Evolutionary conservation across 2,113 vertebrate species (phyloP).

Genomic region (Aphyosemion australe): DNA sequence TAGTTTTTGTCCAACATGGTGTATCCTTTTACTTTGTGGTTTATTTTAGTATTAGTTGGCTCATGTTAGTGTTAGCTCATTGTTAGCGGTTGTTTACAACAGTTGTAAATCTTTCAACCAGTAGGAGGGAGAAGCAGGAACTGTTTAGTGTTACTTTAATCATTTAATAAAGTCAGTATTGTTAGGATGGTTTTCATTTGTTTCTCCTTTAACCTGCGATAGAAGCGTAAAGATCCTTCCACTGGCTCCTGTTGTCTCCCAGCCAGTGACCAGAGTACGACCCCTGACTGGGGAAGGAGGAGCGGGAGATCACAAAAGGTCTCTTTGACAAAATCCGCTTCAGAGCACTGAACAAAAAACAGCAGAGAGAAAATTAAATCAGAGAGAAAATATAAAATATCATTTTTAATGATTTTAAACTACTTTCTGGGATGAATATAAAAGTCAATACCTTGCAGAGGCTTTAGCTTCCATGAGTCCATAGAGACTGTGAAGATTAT

Average conservation of each 20-base stretch:
- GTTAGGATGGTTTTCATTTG: too few relatives aligned
- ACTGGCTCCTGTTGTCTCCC: constrained; percentile 87
- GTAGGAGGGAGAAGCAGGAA: too few relatives aligned
- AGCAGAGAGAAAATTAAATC: not conserved
- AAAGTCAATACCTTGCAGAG: constrained; percentile 53
- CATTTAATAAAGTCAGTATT: too few relatives aligned
- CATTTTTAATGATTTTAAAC: not conserved
- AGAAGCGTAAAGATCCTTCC: constrained; percentile 87
- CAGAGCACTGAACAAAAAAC: constrained; percentile 78
- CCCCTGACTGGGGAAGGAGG: constrained; percentile 90
- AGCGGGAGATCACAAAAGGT: constrained; percentile 88
- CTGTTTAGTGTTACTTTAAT: too few relatives aligned
- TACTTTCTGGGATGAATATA: not conserved
- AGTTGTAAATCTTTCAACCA: too few relatives aligned
- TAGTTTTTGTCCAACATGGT: too few relatives aligned
- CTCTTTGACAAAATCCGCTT: constrained; percentile 80
- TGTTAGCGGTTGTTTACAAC: too few relatives aligned
- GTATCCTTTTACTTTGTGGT: too few relatives aligned
- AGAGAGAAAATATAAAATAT: not conserved
- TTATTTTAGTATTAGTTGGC: too few relatives aligned
- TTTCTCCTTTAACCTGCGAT: constrained; percentile 79
- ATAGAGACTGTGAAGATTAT: constrained; percentile 73
- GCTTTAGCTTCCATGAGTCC: constrained; percentile 75
- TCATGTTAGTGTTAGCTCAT: too few relatives aligned
- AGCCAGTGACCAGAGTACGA: constrained; percentile 90